Evolutionary conservation across 2,888 invertebrate genomes (phyloP).

Genomic region (Phasia obesa): DNA sequence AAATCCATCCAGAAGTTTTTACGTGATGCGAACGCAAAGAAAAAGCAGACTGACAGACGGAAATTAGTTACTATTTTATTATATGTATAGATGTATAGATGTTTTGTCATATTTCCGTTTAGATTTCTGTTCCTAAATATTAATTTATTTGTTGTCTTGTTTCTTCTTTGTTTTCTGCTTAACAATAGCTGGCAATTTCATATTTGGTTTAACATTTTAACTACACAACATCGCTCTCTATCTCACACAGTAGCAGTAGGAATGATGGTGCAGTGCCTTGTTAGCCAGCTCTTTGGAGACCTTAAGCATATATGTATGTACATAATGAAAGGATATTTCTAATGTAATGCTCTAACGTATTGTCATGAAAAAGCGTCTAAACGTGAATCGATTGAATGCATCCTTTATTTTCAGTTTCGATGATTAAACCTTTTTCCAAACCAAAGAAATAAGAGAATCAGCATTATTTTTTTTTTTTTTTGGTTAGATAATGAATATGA

Average conservation of each 20-base stretch:
- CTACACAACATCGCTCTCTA: too few species aligned
- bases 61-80: too few species aligned
- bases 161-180: slow-evolving; percentile 11
- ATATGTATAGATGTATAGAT: too few species aligned
- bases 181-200: slow-evolving; percentile 44
- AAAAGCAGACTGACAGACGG: too few species aligned
- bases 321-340: background rate
- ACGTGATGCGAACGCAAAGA: too few species aligned
- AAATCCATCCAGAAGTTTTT: too few species aligned
- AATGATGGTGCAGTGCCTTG: background rate
- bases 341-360: too few species aligned
- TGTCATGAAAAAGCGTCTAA: background rate
- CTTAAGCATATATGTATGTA: background rate
- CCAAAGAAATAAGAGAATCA: slow-evolving; percentile 25
- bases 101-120: slow-evolving; percentile 5
- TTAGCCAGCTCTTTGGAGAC: background rate
- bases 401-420: background rate
- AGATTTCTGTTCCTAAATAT: slow-evolving; percentile 39
- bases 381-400: background rate
- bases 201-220: too few species aligned
- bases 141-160: slow-evolving; percentile 51
- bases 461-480: slow-evolving; percentile 15
- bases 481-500: slow-evolving; percentile 8
- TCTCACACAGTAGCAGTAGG: background rate
- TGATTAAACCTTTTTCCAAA: background rate